Evolutionary conservation across 1,140 invertebrate species (phyloP).

Genomic region (Drosophila burlai): DNA sequence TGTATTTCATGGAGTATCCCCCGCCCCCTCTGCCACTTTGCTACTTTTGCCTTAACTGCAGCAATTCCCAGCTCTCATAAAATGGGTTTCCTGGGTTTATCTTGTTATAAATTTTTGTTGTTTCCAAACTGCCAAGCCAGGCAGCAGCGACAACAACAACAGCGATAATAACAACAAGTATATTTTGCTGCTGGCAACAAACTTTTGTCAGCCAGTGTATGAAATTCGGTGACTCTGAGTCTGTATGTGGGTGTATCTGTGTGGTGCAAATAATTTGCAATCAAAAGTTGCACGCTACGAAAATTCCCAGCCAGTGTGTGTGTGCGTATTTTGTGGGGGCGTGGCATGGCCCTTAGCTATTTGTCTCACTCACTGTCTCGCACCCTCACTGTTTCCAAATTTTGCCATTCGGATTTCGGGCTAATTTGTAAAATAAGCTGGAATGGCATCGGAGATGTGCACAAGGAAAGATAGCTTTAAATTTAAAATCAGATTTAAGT

Average conservation of each 20-base stretch:
- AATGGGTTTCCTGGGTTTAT: constrained; percentile 57
- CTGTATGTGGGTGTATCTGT: constrained; percentile 26
- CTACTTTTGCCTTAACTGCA: constrained; percentile 17
- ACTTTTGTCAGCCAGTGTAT: constrained; percentile 63
- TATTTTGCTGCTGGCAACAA: constrained; percentile 57
- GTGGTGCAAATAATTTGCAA: constrained; percentile 78
- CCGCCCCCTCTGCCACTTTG: neutral
- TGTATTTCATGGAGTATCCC: constrained; percentile 30
- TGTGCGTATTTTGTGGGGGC: constrained; percentile 18
- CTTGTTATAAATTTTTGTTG: constrained; percentile 68
- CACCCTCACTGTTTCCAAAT: neutral
- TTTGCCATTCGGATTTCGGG: constrained; percentile 36
- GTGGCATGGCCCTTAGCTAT: constrained; percentile 50
- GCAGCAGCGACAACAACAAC: constrained; percentile 35
- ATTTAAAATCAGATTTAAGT: neutral
- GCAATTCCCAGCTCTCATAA: constrained; percentile 23
- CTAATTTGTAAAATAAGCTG: constrained; percentile 74
- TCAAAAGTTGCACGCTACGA: constrained; percentile 71
- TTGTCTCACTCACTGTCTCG: constrained; percentile 27
- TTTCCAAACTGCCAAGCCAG: constrained; percentile 47
- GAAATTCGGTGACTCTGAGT: constrained; percentile 13
- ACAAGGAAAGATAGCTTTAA: neutral
- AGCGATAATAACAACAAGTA: constrained; percentile 45
- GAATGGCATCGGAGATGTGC: constrained; percentile 11
- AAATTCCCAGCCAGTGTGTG: constrained; percentile 34